Evolutionary conservation across 1,140 invertebrate species (phyloP), one percentile per base, ranked within the genome.

Genomic region (Hermatobates lingyangjiaoensis): DNA sequence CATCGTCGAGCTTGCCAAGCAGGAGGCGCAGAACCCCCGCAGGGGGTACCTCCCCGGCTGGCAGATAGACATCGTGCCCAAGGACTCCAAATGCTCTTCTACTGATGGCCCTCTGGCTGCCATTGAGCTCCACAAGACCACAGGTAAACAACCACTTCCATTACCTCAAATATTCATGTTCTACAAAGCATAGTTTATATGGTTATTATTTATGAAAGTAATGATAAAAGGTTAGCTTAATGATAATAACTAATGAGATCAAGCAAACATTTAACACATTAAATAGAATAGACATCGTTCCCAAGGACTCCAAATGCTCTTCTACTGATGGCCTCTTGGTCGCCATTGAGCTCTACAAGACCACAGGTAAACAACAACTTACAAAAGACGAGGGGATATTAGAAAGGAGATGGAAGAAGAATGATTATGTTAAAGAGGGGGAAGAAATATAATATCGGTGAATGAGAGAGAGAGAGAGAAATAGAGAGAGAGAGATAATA

Each of bases 51-150:
- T 83, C 1, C 74, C 76, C 1, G 75, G 74, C 12, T 80, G 77
- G 71, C 71, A 71, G 45, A 77, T 87, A 39, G 65, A 73, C 23
- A 73, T 86, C 1, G 71, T 77, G 30, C 75, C 79, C 51, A 68
- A 80, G 40, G 82, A 88, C 59, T 83, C 83, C 0, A 69, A 74
- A n/a, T 87, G 84, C 62, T 86, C 83, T 3, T 85, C 83, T 3
- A 79, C 77, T 1, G 72, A 75, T 44, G 85, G 84, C 1, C 80
- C 83, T 0, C 66, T 87, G 3, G 81, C 78, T 3, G 83, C 84
- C 3, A 81, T 87, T 61, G 81, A 86, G 48, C 80, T 87, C 55
- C 80, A 83, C 63, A 73, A 71, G 54, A 71, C 70, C 2, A 75
- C 76, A 68, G 79, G 79, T 82, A 62, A 71, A 64, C 20, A 2